Evolutionary conservation across 2,113 vertebrate genomes (phyloP).

Genomic region (Piaya cayana): DNA sequence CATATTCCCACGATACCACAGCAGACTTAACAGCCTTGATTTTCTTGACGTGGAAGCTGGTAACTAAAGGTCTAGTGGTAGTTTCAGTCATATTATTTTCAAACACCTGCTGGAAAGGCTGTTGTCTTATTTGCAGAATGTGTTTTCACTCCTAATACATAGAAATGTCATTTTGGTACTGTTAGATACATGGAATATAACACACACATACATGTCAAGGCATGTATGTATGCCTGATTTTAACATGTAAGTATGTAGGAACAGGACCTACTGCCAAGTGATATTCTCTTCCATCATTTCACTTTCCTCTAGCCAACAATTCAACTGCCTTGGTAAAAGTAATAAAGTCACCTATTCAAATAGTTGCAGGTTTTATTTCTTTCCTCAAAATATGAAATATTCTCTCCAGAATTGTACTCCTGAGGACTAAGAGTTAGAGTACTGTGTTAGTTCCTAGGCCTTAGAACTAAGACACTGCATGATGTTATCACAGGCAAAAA

Average conservation of each 20-base stretch:
- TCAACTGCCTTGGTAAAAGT: background rate
- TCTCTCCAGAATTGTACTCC: background rate
- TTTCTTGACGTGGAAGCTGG: background rate
- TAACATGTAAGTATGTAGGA: background rate
- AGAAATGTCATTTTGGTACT: background rate
- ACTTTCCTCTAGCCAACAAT: background rate
- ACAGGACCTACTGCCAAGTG: background rate
- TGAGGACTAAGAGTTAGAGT: background rate
- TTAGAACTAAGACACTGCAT: background rate
- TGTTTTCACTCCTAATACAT: background rate
- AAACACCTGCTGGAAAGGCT: background rate
- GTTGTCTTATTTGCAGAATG: background rate
- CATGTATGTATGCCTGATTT: background rate
- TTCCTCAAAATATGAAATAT: background rate
- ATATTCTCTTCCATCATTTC: background rate
- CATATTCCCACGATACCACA: background rate
- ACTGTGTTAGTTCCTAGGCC: background rate
- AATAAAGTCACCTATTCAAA: background rate
- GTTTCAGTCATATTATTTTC: background rate
- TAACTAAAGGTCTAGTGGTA: background rate
- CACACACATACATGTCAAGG: background rate
- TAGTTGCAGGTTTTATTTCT: background rate
- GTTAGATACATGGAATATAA: background rate
- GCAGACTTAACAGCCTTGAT: slow-evolving; percentile 1
- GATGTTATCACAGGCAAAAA: background rate